These are phyloP conservation scores for Temnothorax ravouxi DNA, from an alignment of 2,888 invertebrate genomes.

Conservation along the genomic window DNA sequence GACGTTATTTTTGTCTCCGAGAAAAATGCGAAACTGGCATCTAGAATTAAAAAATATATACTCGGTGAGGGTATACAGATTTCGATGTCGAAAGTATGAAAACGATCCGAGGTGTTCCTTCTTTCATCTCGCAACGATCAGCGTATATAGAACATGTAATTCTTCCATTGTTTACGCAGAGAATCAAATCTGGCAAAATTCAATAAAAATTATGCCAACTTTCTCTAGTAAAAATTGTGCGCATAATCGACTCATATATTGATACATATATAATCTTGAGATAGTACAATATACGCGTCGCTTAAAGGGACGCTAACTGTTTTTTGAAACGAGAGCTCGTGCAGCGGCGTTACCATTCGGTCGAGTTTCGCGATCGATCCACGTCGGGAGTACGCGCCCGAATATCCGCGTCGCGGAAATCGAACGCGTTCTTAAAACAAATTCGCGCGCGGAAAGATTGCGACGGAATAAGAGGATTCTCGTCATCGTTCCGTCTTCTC, in stretches of 20 bases:
- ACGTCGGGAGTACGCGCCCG: background rate
- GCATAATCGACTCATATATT: background rate
- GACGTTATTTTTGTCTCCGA: background rate
- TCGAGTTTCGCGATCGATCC: slow-evolving; percentile 47
- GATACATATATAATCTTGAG: no score
- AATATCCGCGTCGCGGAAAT: slow-evolving; percentile 4
- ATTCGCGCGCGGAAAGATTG: slow-evolving; percentile 2
- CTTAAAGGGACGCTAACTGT: slow-evolving; percentile 20
- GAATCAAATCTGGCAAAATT: background rate
- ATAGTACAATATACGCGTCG: background rate
- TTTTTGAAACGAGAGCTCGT: background rate
- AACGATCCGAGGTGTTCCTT: background rate
- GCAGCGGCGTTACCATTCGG: background rate
- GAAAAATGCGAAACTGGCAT: background rate
- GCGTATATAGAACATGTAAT: background rate
- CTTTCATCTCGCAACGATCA: background rate
- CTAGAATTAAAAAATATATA: background rate
- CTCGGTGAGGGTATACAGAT: background rate
- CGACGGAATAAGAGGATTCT: background rate
- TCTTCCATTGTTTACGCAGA: background rate
- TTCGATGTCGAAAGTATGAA: background rate
- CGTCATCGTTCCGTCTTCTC: background rate
- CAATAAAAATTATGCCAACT: background rate
- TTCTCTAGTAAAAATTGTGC: background rate
- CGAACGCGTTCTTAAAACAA: slow-evolving; percentile 20